Base-by-base conservation (phyloP, 53 echinoderm and acorn worm species). In the Luidia sarsii region DNA sequence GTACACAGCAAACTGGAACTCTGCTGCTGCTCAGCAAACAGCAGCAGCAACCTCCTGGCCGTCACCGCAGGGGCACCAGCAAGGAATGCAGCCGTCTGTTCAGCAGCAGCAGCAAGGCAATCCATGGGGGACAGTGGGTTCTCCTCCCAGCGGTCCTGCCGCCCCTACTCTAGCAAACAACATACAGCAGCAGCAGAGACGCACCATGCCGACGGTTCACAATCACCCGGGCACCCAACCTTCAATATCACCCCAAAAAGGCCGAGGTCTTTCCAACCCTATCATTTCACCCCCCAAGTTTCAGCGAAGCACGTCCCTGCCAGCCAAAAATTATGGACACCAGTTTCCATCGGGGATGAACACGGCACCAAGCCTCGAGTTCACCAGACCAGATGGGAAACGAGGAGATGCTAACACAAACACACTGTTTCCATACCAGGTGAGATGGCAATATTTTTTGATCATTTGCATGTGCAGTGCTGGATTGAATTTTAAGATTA, bases 271-370 rank as follows among this genome's bases (percentile, higher is more conserved):
- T 50, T 89, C 92, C 30, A 93, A 97, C 81, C 93, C 97, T 52
- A 86, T 97, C 37, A 97, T 97, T 86, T 97, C 97, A 51, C 93
- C 97, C 32, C 92, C 97, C 50, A 97, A 97, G 75, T 97, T 97
- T 85, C 93, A 90, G 28, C 87, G 97, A 67, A 91, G 92, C 92
- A 92, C 95, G 64, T 97, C 97, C 27, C 86, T 97, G 71, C 89
- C 93, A 60, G 97, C 91, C 41, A 97, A 90, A 79, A 88, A 88
- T 81, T 91, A 87, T 43, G 87, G 88, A 33, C 81, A 86, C 7
- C 77, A 75, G 70, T 90, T 84, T 55, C 94, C 90, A 69, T 88
- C 91, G 32, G 64, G 67, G 16, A 65, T 77, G 43, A 77, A 85
- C 67, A 75, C 79, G 30, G 85, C 75, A 66, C 85, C 85, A 39